Evolutionary conservation across 92 coral and sea anemone species (phyloP).

Genomic region (Desmophyllum pertusum): DNA sequence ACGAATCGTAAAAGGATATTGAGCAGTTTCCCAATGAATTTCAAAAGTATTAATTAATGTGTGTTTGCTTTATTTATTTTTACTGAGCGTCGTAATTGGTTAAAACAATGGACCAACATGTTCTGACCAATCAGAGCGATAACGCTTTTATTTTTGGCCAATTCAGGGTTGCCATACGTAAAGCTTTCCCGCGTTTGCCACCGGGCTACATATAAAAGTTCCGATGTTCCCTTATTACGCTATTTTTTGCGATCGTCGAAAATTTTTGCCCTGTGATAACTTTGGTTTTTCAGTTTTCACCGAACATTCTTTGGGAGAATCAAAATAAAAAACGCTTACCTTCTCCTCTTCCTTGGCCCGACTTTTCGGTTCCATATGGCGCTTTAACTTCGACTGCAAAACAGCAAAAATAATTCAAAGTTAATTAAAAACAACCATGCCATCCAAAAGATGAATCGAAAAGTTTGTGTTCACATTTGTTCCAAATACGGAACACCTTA

Average conservation of each 20-base stretch:
- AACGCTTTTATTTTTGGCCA: background rate
- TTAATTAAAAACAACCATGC: too few species aligned
- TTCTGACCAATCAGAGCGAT: background rate
- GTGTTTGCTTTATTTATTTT: too few species aligned
- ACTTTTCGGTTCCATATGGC: conserved; percentile 94
- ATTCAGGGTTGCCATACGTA: too few species aligned
- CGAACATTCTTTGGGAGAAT: background rate
- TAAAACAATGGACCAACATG: background rate
- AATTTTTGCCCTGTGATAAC: background rate
- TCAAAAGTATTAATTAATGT: too few species aligned
- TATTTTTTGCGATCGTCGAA: too few species aligned
- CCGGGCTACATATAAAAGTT: too few species aligned
- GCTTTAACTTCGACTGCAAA: conserved; percentile 80
- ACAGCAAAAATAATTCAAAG: background rate
- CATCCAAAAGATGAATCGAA: too few species aligned
- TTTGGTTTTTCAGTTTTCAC: background rate
- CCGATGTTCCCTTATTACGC: too few species aligned
- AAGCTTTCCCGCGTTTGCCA: too few species aligned
- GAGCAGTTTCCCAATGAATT: background rate
- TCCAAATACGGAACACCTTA: too few species aligned
- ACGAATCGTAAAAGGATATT: background rate
- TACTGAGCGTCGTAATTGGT: background rate
- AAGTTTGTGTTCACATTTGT: too few species aligned
- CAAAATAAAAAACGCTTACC: conserved; percentile 22
- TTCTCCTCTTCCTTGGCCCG: conserved; percentile 77